These are phyloP conservation scores for Mnemiopsis leidyi DNA, from an alignment of 37 sponge, comb jelly and placozoan genomes.

Conservation along the genomic window DNA sequence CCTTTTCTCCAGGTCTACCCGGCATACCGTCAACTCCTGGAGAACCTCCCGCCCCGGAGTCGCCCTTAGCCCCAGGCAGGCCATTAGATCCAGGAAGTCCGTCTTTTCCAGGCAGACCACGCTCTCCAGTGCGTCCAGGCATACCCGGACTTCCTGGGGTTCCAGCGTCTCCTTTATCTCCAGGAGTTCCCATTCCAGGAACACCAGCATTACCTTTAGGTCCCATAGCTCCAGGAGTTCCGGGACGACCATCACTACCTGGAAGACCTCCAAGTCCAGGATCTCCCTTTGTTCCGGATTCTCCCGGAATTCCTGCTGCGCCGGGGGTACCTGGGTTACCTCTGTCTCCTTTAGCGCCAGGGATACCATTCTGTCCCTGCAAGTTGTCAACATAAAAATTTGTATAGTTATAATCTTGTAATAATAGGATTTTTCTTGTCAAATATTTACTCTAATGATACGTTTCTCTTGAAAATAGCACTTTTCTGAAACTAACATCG, in stretches of 20 bases:
- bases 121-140: neutral
- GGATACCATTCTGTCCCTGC: neutral
- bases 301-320: neutral
- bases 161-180: neutral
- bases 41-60: neutral
- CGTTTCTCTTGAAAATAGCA: neutral
- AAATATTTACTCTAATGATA: too few relatives aligned
- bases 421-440: too few relatives aligned
- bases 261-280: slow-evolving; percentile 18
- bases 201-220: neutral
- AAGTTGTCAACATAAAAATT: too few relatives aligned
- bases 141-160: slow-evolving; percentile 66
- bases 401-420: too few relatives aligned
- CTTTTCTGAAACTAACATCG: slow-evolving; percentile 62
- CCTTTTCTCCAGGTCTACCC: slow-evolving; percentile 66
- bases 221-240: neutral
- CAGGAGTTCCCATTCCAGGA: slow-evolving; percentile 17
- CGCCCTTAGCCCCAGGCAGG: neutral
- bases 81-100: neutral
- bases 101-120: neutral
- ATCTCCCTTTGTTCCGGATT: slow-evolving; percentile 2
- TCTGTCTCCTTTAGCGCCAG: slow-evolving; percentile 11
- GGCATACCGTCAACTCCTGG: neutral
- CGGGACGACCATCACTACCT: slow-evolving; percentile 57
- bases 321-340: slow-evolving; percentile 28